These are phyloP conservation scores for Nasalis larvatus DNA, from an alignment of 2,113 vertebrate species.

Conservation along the genomic window DNA sequence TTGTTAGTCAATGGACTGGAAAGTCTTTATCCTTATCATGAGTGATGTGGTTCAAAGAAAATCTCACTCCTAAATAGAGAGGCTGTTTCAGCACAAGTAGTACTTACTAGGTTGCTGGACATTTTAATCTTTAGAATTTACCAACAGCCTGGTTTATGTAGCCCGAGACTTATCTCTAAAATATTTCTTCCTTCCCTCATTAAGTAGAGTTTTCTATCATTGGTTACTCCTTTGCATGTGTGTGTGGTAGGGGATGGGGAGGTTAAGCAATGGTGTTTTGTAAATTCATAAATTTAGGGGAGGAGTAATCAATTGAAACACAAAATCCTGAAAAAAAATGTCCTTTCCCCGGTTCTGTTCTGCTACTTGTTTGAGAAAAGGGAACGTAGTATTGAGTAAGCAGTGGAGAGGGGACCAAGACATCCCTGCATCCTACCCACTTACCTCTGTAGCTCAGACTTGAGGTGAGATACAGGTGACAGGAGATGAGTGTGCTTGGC, in stretches of 20 bases:
- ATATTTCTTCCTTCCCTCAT: background rate
- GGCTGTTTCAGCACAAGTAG: background rate
- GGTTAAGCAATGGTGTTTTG: background rate
- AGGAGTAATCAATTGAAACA: background rate
- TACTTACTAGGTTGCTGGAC: background rate
- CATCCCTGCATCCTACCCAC: background rate
- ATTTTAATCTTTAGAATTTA: background rate
- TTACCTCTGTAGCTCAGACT: background rate
- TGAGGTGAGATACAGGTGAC: background rate
- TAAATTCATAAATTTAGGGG: background rate
- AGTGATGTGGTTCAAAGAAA: slow-evolving; percentile 43
- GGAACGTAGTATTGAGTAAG: background rate
- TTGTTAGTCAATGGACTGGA: slow-evolving; percentile 59
- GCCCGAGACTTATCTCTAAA: background rate
- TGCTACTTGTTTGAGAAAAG: background rate
- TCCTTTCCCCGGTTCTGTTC: background rate
- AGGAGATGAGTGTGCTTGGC: background rate
- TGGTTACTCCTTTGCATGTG: background rate
- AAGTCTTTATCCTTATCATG: slow-evolving; percentile 58
- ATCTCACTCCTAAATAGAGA: background rate
- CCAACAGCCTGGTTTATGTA: background rate
- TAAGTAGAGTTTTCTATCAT: background rate
- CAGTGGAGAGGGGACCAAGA: background rate
- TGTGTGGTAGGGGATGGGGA: background rate
- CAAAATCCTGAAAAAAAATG: background rate